These are phyloP conservation scores for Nomia melanderi DNA, from an alignment of 1,140 invertebrate genomes.

Conservation along the genomic window DNA sequence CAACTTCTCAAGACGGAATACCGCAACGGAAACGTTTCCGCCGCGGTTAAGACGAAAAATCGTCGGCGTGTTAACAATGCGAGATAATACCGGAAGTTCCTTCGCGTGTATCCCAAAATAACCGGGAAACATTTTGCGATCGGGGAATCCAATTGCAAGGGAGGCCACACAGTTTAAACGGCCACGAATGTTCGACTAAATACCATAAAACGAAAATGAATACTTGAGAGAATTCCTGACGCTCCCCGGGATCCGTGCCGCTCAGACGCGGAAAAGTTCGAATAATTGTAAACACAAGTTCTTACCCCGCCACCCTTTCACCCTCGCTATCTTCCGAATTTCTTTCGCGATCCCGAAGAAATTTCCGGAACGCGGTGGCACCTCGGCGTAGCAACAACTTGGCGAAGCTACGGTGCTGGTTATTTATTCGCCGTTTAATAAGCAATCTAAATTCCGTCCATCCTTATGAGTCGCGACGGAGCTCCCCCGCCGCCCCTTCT, in stretches of 20 bases:
- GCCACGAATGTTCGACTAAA: neutral
- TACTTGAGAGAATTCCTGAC: neutral
- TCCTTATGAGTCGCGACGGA: constrained; percentile 63
- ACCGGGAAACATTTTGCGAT: neutral
- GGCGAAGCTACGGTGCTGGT: constrained; percentile 42
- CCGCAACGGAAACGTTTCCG: neutral
- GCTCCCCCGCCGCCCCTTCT: neutral
- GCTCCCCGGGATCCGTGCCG: neutral
- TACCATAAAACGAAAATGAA: constrained; percentile 1
- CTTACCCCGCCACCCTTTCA: too few relatives aligned
- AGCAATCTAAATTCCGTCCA: constrained; percentile 80
- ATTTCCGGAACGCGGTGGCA: constrained; percentile 17
- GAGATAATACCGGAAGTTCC: constrained; percentile 1
- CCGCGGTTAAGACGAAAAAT: neutral
- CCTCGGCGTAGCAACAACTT: constrained; percentile 14
- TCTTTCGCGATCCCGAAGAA: constrained; percentile 19
- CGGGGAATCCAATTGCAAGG: neutral
- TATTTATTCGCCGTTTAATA: constrained; percentile 79
- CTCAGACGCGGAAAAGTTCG: neutral
- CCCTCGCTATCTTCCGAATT: too few relatives aligned
- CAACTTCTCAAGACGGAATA: neutral
- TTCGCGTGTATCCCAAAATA: neutral
- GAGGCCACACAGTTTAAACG: neutral
- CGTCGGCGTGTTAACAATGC: neutral
- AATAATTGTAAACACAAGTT: neutral